phyloP scores from a whole-genome alignment of 2,888 invertebrate species.

The Eledona agricola region DNA sequence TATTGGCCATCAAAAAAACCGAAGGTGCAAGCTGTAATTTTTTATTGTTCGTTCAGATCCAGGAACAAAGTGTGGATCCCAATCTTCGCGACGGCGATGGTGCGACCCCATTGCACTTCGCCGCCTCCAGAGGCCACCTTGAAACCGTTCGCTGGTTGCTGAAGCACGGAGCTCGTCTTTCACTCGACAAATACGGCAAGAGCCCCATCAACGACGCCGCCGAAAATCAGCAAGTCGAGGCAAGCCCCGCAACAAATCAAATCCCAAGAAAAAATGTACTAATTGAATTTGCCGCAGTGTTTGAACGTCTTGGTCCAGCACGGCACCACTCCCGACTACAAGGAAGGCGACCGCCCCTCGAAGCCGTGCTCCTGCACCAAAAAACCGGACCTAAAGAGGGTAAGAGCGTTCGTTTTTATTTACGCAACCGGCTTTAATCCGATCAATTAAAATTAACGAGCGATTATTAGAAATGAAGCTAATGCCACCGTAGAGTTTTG shows the following conservation, averaged over 20 bases:
- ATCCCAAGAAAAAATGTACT: conserved; percentile 9
- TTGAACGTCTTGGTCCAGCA: conserved; percentile 83
- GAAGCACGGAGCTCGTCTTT: conserved; percentile 81
- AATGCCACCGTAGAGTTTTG: conserved; percentile 15
- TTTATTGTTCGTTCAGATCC: conserved; percentile 66
- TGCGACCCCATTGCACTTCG: conserved; percentile 88
- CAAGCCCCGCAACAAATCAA: conserved; percentile 54
- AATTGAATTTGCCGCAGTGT: conserved; percentile 73
- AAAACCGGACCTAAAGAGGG: conserved; percentile 33
- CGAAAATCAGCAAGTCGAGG: conserved; percentile 90
- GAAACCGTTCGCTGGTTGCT: conserved; percentile 85
- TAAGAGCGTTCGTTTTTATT: conserved; percentile 30
- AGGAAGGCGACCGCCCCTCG: conserved; percentile 61
- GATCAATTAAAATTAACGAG: conserved; percentile 17
- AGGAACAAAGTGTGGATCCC: conserved; percentile 84
- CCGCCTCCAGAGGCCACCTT: conserved; percentile 84
- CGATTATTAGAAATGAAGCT: conserved; percentile 17
- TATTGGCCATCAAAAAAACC: no score
- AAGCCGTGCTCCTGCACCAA: conserved; percentile 62
- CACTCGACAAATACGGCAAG: conserved; percentile 86
- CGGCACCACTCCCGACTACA: conserved; percentile 75
- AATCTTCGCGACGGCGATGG: conserved; percentile 89
- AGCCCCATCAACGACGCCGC: conserved; percentile 92
- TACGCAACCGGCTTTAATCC: conserved; percentile 24
- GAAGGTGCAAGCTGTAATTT: conserved; percentile 12